Evolutionary conservation across 2,113 vertebrate species (phyloP).

Genomic region (Formicarius rufipectus): DNA sequence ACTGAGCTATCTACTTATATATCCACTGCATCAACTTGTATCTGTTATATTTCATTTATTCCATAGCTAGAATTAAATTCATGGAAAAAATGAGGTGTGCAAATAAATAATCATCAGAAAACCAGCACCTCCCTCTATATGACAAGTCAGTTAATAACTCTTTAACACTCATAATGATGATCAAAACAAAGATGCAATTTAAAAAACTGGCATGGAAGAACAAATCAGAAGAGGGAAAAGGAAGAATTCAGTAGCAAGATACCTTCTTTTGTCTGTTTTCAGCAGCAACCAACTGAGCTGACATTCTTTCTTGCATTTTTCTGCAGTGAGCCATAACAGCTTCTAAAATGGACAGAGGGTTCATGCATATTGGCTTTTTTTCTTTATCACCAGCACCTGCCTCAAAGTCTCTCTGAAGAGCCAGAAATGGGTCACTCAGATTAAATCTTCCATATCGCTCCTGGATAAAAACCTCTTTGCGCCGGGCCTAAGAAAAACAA

Average conservation of each 20-base stretch:
- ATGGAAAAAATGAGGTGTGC: neutral
- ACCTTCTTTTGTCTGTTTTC: slow-evolving; percentile 97
- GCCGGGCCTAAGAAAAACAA: slow-evolving; percentile 81
- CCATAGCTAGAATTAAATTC: neutral
- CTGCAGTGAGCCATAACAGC: slow-evolving; percentile 97
- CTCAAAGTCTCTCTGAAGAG: slow-evolving; percentile 94
- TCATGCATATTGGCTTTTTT: slow-evolving; percentile 87
- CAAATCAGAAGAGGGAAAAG: neutral
- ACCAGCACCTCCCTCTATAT: neutral
- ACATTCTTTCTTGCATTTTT: slow-evolving; percentile 98
- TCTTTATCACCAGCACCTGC: slow-evolving; percentile 84
- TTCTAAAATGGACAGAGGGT: slow-evolving; percentile 93
- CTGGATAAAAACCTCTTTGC: slow-evolving; percentile 96
- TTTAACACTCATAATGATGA: neutral
- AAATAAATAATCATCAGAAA: neutral
- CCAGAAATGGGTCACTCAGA: slow-evolving; percentile 95
- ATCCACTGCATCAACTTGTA: neutral
- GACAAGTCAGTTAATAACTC: neutral
- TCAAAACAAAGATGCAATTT: neutral
- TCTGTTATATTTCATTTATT: neutral
- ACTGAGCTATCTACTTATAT: neutral
- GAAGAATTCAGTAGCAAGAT: neutral
- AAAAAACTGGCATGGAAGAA: neutral
- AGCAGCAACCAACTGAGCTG: slow-evolving; percentile 90
- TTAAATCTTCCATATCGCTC: slow-evolving; percentile 95